Evolutionary conservation across 2,888 invertebrate species (phyloP).

Genomic region (Drosophila helvetica): DNA sequence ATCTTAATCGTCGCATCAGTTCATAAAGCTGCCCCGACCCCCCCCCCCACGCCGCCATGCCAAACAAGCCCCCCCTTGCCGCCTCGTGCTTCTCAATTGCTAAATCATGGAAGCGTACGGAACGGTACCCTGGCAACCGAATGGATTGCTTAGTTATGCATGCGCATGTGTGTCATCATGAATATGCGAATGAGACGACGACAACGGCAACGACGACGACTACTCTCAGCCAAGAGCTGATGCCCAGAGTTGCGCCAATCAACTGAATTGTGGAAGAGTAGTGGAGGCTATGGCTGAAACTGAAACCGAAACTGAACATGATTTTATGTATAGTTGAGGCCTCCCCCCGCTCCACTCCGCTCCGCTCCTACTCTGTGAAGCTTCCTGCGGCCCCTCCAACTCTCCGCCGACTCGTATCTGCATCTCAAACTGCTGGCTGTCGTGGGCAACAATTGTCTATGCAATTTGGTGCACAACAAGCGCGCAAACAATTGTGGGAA

Average conservation of each 20-base stretch:
- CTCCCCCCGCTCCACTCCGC: no score
- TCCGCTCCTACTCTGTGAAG: neutral
- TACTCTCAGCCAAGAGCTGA: conserved; percentile 2
- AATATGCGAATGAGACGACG: conserved; percentile 59
- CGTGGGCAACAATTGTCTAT: conserved; percentile 58
- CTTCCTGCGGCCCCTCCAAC: neutral
- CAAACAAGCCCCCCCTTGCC: conserved; percentile 5
- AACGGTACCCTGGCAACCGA: neutral
- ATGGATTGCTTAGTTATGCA: conserved; percentile 64
- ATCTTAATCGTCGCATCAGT: conserved; percentile 56
- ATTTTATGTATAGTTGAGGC: neutral
- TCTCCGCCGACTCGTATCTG: conserved; percentile 17
- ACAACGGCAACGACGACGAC: neutral
- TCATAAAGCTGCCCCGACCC: conserved; percentile 4
- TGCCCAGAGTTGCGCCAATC: conserved; percentile 45
- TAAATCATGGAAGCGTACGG: conserved; percentile 40
- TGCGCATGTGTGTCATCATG: conserved; percentile 69
- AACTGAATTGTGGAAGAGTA: conserved; percentile 10
- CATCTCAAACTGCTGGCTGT: conserved; percentile 11
- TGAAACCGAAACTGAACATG: neutral
- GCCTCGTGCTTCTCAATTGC: conserved; percentile 52
- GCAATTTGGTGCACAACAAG: conserved; percentile 62
- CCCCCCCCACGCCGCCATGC: no score
- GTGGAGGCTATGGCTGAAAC: conserved; percentile 4
- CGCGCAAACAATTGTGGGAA: conserved; percentile 72